Conservation (phyloP, 2,113 vertebrate species). For the Toxotes chatareus region DNA sequence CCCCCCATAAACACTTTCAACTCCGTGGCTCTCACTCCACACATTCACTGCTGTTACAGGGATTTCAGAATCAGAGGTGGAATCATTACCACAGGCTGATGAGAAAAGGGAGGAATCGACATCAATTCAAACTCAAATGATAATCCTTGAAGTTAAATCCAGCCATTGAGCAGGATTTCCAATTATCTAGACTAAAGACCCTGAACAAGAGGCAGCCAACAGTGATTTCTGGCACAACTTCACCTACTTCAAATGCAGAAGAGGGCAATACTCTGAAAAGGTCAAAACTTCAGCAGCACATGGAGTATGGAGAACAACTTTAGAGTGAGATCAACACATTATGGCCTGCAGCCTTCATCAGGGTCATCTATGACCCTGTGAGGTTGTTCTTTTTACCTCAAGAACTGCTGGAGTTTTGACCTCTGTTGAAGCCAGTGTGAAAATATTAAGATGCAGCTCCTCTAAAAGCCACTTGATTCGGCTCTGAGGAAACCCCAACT, state of each 20-base stretch:
- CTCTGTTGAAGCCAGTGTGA: neutral
- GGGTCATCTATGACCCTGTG: neutral
- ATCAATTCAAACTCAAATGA: slow-evolving; percentile 34
- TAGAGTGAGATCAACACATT: neutral
- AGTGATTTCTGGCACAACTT: neutral
- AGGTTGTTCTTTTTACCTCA: neutral
- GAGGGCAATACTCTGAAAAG: neutral
- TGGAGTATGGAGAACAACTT: neutral
- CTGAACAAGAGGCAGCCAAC: neutral
- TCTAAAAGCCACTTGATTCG: slow-evolving; percentile 15
- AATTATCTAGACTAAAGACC: slow-evolving; percentile 27
- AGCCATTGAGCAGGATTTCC: slow-evolving; percentile 33
- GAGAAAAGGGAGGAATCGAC: slow-evolving; percentile 26
- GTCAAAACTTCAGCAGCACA: neutral
- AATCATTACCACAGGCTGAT: slow-evolving; percentile 1
- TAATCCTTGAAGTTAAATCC: slow-evolving; percentile 26
- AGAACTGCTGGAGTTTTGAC: neutral
- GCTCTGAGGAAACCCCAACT: no score
- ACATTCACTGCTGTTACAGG: slow-evolving; percentile 1
- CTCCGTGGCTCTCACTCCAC: neutral
- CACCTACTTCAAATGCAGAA: neutral
- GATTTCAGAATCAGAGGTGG: slow-evolving; percentile 9
- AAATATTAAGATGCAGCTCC: slow-evolving; percentile 1
- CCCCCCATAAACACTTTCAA: slow-evolving; percentile 8
- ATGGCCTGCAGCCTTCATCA: neutral